Conservation (phyloP, 2,888 invertebrate species). For the Papilio elwesi region DNA sequence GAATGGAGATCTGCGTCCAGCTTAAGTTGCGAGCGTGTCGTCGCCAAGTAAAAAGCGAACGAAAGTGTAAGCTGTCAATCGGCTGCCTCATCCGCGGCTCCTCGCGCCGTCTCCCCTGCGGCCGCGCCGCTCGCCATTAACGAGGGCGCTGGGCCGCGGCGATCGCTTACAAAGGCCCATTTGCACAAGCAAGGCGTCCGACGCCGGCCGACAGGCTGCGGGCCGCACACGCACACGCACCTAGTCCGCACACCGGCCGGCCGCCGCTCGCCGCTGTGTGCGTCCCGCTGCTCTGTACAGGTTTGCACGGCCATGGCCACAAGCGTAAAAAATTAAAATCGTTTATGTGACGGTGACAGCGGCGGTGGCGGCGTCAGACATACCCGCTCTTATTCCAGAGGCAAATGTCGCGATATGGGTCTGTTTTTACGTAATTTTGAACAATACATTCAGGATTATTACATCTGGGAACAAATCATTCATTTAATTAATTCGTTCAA, state of each 20-base stretch:
- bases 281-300: not conserved
- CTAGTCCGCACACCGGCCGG: too few species aligned
- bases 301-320: conserved; percentile 21
- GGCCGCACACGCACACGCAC: not conserved
- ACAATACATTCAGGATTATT: too few species aligned
- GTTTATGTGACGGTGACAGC: conserved; percentile 1
- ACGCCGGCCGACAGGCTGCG: not conserved
- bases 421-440: too few species aligned
- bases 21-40: not conserved
- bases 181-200: conserved; percentile 1
- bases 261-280: not conserved
- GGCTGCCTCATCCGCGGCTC: not conserved
- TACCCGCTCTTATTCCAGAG: too few species aligned
- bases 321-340: conserved; percentile 10
- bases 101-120: not conserved
- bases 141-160: not conserved
- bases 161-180: conserved; percentile 2
- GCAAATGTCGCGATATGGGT: too few species aligned
- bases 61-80: conserved; percentile 18
- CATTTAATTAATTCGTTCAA: too few species aligned
- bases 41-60: not conserved
- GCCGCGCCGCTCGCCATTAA: not conserved
- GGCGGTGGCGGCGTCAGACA: not conserved
- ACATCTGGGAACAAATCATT: too few species aligned
- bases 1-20: not conserved